Percentiles rank a stretch among this genome's conserved stretches.
phyloP scores from a whole-genome alignment of 2,888 invertebrate species.

The Tinea semifulvella region DNA sequence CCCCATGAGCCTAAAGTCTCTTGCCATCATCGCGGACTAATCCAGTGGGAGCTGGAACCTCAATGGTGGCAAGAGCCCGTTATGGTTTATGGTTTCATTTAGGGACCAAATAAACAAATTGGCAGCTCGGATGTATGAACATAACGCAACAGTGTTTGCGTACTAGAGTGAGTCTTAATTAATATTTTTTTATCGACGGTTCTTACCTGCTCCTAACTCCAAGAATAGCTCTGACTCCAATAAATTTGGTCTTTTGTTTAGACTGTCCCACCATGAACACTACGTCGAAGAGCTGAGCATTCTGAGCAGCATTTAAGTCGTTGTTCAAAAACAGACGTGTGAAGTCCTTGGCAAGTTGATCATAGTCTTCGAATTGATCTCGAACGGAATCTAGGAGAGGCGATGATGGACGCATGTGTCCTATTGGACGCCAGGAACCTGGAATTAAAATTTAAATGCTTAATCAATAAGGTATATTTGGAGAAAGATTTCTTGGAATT shows the following conservation, averaged over 20 bases:
- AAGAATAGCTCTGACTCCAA: constrained; percentile 90
- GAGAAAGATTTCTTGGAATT: background rate
- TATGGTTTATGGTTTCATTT: too few relatives aligned
- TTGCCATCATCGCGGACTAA: too few relatives aligned
- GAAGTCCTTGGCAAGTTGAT: constrained; percentile 92
- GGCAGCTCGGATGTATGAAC: too few relatives aligned
- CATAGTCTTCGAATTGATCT: constrained; percentile 94
- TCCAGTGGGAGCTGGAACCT: too few relatives aligned
- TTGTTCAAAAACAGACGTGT: constrained; percentile 87
- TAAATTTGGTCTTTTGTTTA: constrained; percentile 89
- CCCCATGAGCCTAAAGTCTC: too few relatives aligned
- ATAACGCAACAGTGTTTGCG: too few relatives aligned
- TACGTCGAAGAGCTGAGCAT: constrained; percentile 88
- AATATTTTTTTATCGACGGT: too few relatives aligned
- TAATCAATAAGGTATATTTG: background rate
- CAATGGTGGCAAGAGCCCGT: too few relatives aligned
- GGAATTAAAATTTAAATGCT: constrained; percentile 11
- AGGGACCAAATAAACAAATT: too few relatives aligned
- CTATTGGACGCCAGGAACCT: constrained; percentile 94
- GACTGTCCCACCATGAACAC: constrained; percentile 91
- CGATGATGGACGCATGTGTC: constrained; percentile 92
- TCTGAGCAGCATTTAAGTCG: constrained; percentile 78
- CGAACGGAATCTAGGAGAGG: constrained; percentile 91
- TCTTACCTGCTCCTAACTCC: constrained; percentile 86
- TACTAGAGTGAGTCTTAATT: too few relatives aligned